Evolutionary conservation across 2,113 vertebrate genomes (phyloP), one percentile per base, ranked within the genome.

Genomic region (Butastur rufipennis): DNA sequence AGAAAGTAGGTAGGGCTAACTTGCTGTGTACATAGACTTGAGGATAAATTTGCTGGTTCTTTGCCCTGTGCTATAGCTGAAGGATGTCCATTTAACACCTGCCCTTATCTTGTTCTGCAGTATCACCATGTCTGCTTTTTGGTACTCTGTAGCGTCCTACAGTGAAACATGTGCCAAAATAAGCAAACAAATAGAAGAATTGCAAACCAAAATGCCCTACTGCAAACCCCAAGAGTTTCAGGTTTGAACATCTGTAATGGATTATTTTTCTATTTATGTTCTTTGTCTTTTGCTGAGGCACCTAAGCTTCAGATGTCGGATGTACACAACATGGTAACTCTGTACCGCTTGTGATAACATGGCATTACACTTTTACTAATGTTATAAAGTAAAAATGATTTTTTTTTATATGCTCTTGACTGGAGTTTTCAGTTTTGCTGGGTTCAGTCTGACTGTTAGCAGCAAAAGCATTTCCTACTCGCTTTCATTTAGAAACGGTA

Each of bases 401-500:
- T 63, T 48, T 50, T 52, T 78, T 1, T 50, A 5, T 19, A 3
- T 13, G 12, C 40, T 11, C 1, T 56, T 80, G 31, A 40, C 18
- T 34, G 40, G 31, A 77, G 6, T 56, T 56, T 72, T 88, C 31
- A 29, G 36, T 70, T 93, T 81, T 89, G 34, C 40, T 26, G 17
- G 11, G 5, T 73, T 53, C 25, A 31, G 7, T 22, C 10, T 43
- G 47, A 23, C 7, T 50, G 21, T 80, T 78, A 42, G 14, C 25
- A 56, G 43, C 80, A 65, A 45, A 65, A 61, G 8, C 32, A 48
- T 66, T 86, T 89, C 8, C 16, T 82, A 13, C 17, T 59, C 2
- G 0, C 10, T 73, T 0, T 70, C 12, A 11, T 15, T 43, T 9
- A 6, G 53, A 75, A 91, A 56, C 2, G 0, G 4, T 56, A 6